These are phyloP conservation scores for Autographa gamma DNA, from an alignment of 2,888 invertebrate species.

Conservation along the genomic window DNA sequence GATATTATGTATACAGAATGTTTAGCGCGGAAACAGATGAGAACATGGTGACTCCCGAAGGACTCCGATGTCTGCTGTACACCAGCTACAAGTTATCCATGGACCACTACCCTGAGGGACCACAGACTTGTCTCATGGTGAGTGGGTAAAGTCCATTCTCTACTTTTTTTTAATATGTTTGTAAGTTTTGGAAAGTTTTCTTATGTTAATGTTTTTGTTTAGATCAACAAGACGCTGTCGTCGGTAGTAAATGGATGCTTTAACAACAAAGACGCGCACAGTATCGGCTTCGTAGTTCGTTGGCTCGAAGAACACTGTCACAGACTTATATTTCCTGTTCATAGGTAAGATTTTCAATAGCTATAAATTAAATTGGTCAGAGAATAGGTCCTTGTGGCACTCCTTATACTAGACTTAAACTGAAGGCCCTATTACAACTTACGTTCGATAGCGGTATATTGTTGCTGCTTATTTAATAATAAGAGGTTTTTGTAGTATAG, in stretches of 20 bases:
- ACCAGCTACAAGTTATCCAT: conserved; percentile 94
- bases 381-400: background rate
- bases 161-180: background rate
- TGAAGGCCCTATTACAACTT: background rate
- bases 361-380: background rate
- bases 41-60: conserved; percentile 90
- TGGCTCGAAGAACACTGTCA: conserved; percentile 95
- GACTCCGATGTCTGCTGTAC: conserved; percentile 91
- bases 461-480: background rate
- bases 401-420: background rate
- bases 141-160: conserved; percentile 35
- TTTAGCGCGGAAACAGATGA: conserved; percentile 88
- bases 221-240: conserved; percentile 92
- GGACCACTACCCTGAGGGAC: conserved; percentile 93
- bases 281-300: conserved; percentile 93
- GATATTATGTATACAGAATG: conserved; percentile 77
- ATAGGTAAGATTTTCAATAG: conserved; percentile 85
- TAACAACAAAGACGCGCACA: conserved; percentile 93
- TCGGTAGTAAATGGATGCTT: conserved; percentile 94
- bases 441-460: background rate
- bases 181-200: too few species aligned
- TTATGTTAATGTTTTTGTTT: conserved; percentile 30
- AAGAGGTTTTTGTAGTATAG: background rate
- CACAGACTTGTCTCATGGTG: conserved; percentile 90
- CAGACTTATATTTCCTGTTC: conserved; percentile 92